Evolutionary conservation across 2,797 vertebrate species (phyloP).

Genomic region (Eulemur albifrons): DNA sequence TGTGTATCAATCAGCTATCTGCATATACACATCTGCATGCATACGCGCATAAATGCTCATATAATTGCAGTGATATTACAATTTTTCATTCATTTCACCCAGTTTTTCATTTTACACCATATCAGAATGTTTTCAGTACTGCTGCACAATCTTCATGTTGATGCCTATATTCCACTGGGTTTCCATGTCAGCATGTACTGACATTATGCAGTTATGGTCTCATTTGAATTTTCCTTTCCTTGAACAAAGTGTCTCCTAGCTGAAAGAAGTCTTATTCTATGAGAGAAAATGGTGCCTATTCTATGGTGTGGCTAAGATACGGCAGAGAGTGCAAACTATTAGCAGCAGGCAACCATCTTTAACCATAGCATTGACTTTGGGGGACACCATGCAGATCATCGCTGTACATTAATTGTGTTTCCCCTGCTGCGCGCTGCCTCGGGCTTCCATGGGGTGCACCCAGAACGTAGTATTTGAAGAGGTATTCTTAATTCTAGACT

Average conservation of each 20-base stretch:
- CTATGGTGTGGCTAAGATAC: fast-evolving
- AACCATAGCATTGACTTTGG: fast-evolving
- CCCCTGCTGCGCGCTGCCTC: not conserved
- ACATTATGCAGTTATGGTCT: not conserved
- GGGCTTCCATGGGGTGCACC: not conserved
- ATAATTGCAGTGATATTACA: not conserved
- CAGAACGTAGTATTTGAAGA: not conserved
- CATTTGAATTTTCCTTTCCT: not conserved
- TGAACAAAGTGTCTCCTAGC: not conserved
- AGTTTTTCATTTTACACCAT: fast-evolving
- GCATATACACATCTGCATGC: fast-evolving
- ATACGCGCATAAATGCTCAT: not conserved
- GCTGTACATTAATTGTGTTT: too few relatives aligned
- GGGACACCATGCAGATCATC: fast-evolving
- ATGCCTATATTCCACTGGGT: too few relatives aligned
- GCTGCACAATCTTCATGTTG: not conserved
- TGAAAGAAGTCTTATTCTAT: not conserved
- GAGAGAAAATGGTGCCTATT: not conserved
- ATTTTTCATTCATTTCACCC: not conserved
- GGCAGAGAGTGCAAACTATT: too few relatives aligned
- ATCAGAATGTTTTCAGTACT: not conserved
- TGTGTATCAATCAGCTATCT: not conserved
- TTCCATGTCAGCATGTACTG: not conserved
- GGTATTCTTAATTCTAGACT: not conserved
- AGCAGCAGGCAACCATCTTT: too few relatives aligned